Evolutionary conservation across 2,888 invertebrate genomes (phyloP).

Genomic region (Deilephila elpenor): DNA sequence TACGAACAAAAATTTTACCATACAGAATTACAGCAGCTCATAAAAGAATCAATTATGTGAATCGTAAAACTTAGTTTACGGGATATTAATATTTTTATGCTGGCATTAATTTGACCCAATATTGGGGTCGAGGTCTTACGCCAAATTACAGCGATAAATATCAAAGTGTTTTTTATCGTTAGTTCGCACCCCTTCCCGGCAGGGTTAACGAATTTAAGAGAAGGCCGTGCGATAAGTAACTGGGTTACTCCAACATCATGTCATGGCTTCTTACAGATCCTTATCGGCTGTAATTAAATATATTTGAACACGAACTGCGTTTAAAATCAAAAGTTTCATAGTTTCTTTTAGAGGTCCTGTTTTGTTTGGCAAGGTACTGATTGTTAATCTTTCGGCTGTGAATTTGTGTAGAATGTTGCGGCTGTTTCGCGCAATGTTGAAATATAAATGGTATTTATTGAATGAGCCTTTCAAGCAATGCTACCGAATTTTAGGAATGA

Average conservation of each 20-base stretch:
- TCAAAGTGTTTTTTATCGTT: conserved; percentile 65
- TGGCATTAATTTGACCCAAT: conserved; percentile 62
- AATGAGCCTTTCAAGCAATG: too few species aligned
- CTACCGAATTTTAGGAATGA: too few species aligned
- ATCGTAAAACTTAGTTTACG: conserved; percentile 28
- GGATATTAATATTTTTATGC: conserved; percentile 40
- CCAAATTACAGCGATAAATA: conserved; percentile 65
- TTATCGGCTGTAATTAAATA: conserved; percentile 33
- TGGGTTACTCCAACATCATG: conserved; percentile 34
- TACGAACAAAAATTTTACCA: background rate
- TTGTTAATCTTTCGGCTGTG: background rate
- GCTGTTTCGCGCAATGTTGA: background rate
- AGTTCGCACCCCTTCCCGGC: conserved; percentile 48
- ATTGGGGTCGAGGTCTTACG: conserved; percentile 65
- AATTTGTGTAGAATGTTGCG: background rate
- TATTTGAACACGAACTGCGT: conserved; percentile 32
- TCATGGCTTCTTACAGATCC: conserved; percentile 32
- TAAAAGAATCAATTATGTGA: conserved; percentile 39
- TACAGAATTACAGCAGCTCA: conserved; percentile 34
- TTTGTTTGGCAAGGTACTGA: background rate
- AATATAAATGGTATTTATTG: too few species aligned
- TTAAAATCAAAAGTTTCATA: background rate
- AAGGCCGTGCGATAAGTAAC: conserved; percentile 42
- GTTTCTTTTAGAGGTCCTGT: background rate
- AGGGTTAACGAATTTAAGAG: conserved; percentile 44